These are phyloP conservation scores for Tachycineta bicolor DNA, from an alignment of 2,113 vertebrate species.

Conservation along the genomic window DNA sequence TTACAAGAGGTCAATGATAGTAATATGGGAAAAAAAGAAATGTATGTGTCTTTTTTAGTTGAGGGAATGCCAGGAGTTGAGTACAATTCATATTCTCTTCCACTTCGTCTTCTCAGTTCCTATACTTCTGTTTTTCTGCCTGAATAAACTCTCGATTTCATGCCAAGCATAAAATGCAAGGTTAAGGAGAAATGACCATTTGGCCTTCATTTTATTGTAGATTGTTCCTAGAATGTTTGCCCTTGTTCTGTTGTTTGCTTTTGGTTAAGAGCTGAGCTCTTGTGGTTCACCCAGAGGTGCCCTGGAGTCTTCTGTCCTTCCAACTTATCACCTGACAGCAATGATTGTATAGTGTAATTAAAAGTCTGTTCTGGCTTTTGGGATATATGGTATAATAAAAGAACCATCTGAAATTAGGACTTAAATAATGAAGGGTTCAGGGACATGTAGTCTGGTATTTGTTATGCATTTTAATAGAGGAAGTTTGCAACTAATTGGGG, in stretches of 20 bases:
- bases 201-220: constrained; percentile 45
- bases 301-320: constrained; percentile 70
- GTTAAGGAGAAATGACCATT: constrained; percentile 27
- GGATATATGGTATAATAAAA: constrained; percentile 71
- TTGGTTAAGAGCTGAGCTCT: constrained; percentile 58
- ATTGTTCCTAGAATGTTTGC: constrained; percentile 57
- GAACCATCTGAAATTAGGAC: constrained; percentile 81
- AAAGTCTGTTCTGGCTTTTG: constrained; percentile 80
- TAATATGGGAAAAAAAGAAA: not conserved
- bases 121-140: not conserved
- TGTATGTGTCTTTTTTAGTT: not conserved
- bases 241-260: constrained; percentile 70
- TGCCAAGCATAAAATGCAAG: constrained; percentile 5
- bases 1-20: not conserved
- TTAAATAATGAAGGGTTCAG: constrained; percentile 83
- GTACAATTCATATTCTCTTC: not conserved
- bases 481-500: constrained; percentile 85
- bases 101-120: not conserved
- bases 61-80: not conserved
- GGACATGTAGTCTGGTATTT: constrained; percentile 73
- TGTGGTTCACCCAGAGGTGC: constrained; percentile 31
- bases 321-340: constrained; percentile 60
- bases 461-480: constrained; percentile 82
- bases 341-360: constrained; percentile 79
- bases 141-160: constrained; percentile 12